phyloP scores from a whole-genome alignment of 2,113 vertebrate genomes.

The Gavialis gangeticus region DNA sequence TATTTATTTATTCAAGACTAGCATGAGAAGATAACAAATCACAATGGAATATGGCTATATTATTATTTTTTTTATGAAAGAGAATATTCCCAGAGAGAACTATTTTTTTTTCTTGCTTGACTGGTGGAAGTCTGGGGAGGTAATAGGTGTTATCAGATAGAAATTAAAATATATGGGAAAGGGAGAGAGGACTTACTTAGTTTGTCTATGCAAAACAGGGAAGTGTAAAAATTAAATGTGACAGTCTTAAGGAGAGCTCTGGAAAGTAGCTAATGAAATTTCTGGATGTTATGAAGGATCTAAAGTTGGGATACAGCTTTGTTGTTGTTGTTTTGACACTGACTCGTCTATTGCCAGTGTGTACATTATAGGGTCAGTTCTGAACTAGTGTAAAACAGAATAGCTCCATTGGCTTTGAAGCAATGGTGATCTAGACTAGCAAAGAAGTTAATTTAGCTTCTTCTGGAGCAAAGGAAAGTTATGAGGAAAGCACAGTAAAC shows the following conservation, averaged over 20 bases:
- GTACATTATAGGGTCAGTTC: background rate
- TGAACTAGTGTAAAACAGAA: background rate
- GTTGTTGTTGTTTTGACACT: background rate
- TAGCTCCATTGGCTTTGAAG: background rate
- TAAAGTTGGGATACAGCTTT: background rate
- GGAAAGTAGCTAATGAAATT: background rate
- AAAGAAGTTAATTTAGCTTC: background rate
- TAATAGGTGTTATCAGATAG: background rate
- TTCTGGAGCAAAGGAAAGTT: background rate
- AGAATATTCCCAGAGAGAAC: conserved; percentile 27
- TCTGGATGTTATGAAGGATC: background rate
- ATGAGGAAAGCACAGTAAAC: background rate
- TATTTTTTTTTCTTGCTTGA: background rate
- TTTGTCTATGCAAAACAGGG: background rate
- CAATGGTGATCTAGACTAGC: background rate
- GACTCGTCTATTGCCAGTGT: background rate
- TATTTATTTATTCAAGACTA: background rate
- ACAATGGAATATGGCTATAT: background rate
- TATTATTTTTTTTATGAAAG: background rate
- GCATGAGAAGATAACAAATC: background rate
- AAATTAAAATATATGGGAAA: background rate
- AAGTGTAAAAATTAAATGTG: background rate
- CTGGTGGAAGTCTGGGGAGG: background rate
- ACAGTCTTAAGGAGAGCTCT: background rate
- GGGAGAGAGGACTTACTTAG: background rate